These are phyloP conservation scores for Luidia sarsii DNA, from an alignment of 53 echinoderm and acorn worm species.

Conservation along the genomic window DNA sequence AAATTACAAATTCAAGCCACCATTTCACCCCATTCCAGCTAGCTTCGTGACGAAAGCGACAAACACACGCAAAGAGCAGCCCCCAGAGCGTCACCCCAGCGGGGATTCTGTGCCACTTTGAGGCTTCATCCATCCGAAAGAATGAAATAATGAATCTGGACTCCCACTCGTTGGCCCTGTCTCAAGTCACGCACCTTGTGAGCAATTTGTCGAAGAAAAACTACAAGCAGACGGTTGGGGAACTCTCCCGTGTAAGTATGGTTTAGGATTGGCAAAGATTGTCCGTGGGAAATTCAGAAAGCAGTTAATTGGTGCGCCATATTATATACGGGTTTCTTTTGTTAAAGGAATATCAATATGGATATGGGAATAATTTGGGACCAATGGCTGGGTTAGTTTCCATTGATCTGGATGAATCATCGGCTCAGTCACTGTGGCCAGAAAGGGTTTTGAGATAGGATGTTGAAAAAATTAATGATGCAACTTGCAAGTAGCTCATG, in stretches of 20 bases:
- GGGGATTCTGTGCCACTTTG: slow-evolving; percentile 84
- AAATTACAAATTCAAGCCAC: background rate
- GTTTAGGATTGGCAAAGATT: background rate
- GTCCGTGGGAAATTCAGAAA: too few species aligned
- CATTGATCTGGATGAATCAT: too few species aligned
- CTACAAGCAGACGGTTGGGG: slow-evolving; percentile 98
- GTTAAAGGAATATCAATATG: too few species aligned
- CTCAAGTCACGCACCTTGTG: slow-evolving; percentile 99
- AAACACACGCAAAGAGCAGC: background rate
- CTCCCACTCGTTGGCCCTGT: slow-evolving; percentile 99
- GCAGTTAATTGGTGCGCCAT: too few species aligned
- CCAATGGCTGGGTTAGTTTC: too few species aligned
- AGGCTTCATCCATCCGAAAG: slow-evolving; percentile 87
- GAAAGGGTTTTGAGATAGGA: too few species aligned
- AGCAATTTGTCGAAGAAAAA: slow-evolving; percentile 98
- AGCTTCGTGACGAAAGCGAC: slow-evolving; percentile 1
- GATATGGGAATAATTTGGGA: too few species aligned
- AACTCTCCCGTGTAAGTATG: slow-evolving; percentile 94
- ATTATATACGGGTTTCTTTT: too few species aligned
- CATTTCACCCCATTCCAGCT: slow-evolving; percentile 28
- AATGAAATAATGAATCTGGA: slow-evolving; percentile 99
- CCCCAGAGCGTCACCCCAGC: slow-evolving; percentile 45
- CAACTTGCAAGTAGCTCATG: too few species aligned
- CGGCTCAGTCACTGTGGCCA: too few species aligned
- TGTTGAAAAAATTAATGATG: too few species aligned